Percentiles rank a stretch among this genome's conserved stretches.
These are phyloP conservation scores for Tiliacea citrago DNA, from an alignment of 2,888 invertebrate species.

Conservation along the genomic window DNA sequence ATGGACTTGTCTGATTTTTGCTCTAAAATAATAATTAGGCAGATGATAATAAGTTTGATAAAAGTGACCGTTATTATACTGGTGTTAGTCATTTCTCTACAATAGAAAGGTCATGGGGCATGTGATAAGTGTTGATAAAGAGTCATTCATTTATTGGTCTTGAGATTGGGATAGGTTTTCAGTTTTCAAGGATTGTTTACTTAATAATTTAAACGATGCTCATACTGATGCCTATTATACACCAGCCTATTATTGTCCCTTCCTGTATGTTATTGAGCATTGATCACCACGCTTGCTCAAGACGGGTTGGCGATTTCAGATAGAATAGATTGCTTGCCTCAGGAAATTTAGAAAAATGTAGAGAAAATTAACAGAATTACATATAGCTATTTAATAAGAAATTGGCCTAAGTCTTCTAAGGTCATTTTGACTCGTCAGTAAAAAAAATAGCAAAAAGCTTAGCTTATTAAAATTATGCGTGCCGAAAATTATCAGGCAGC, in stretches of 20 bases:
- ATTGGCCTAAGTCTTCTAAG: no score
- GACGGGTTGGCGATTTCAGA: background rate
- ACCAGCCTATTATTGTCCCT: background rate
- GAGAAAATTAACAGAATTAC: background rate
- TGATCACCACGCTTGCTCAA: background rate
- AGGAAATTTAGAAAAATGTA: background rate
- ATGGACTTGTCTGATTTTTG: conserved; percentile 29
- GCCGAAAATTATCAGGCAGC: background rate
- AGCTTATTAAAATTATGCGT: background rate
- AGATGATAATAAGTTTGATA: conserved; percentile 44
- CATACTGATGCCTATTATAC: background rate
- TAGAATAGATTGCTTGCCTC: background rate
- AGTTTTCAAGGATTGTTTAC: background rate
- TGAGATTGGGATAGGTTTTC: conserved; percentile 12
- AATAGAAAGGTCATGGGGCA: conserved; percentile 31
- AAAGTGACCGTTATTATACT: conserved; percentile 35
- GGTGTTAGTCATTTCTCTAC: conserved; percentile 35
- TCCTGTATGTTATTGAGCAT: background rate
- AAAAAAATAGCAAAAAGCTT: background rate
- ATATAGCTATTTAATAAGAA: background rate
- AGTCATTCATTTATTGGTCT: background rate
- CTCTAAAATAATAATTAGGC: conserved; percentile 32
- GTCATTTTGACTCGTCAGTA: no score
- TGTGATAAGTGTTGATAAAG: conserved; percentile 18
- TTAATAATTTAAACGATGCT: background rate